phyloP scores from a whole-genome alignment of 2,888 invertebrate genomes.

The Lasius fuliginosus region DNA sequence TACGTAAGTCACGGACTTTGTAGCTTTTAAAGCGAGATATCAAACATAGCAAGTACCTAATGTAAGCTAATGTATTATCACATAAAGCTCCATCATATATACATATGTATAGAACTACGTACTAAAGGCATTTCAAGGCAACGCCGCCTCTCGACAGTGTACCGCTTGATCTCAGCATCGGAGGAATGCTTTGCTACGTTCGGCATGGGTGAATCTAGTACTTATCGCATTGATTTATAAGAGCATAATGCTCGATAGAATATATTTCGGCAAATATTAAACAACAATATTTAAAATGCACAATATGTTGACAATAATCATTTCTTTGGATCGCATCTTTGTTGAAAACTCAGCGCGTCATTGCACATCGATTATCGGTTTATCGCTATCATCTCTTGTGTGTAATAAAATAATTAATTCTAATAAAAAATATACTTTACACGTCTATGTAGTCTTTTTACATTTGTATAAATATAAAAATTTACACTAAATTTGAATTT shows the following conservation, averaged over 20 bases:
- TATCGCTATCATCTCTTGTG: neutral
- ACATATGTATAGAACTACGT: constrained; percentile 18
- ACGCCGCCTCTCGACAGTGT: constrained; percentile 24
- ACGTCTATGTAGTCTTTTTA: neutral
- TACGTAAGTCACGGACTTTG: constrained; percentile 9
- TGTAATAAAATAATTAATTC: constrained; percentile 13
- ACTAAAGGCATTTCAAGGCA: constrained; percentile 48
- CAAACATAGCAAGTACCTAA: constrained; percentile 46
- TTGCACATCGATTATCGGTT: neutral
- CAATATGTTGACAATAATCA: neutral
- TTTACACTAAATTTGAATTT: neutral
- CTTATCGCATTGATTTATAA: constrained; percentile 34
- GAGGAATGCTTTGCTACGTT: constrained; percentile 39
- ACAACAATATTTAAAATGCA: neutral
- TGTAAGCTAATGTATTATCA: constrained; percentile 32
- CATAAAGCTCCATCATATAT: neutral
- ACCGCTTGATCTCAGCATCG: constrained; percentile 32
- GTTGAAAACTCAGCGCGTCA: neutral
- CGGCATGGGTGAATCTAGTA: constrained; percentile 42
- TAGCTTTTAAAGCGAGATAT: constrained; percentile 19
- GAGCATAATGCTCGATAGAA: constrained; percentile 22
- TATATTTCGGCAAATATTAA: constrained; percentile 15
- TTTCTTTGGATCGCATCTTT: neutral
- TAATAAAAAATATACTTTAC: neutral
- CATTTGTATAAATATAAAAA: neutral